Evolutionary conservation across 2,113 vertebrate genomes (phyloP).

Genomic region (Microtus montanus): DNA sequence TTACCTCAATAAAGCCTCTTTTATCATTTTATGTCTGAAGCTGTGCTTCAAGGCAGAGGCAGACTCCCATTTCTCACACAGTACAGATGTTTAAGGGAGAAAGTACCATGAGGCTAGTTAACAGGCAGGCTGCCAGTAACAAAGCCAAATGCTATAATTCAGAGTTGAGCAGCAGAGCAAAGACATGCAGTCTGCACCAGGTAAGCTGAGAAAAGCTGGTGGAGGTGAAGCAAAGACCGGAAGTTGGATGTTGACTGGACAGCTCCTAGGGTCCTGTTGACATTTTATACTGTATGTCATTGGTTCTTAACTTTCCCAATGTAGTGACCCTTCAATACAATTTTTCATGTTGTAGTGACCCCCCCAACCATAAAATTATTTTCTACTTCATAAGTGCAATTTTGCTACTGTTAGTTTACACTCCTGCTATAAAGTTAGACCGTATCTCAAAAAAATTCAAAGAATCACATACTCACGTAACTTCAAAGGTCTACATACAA

Average conservation of each 20-base stretch:
- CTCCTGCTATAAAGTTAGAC: background rate
- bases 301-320: background rate
- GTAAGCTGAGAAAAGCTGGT: background rate
- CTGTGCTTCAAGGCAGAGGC: constrained; percentile 13
- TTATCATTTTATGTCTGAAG: constrained; percentile 27
- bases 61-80: background rate
- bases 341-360: background rate
- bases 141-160: background rate
- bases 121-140: background rate
- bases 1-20: constrained; percentile 8
- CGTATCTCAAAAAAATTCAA: background rate
- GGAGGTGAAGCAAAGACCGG: background rate
- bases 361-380: background rate
- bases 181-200: background rate
- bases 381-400: background rate
- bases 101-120: background rate
- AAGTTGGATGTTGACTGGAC: background rate
- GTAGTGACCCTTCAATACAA: background rate
- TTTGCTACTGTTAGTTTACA: background rate
- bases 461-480: constrained; percentile 13
- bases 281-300: background rate
- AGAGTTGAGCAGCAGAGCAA: background rate
- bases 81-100: background rate
- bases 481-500: constrained; percentile 23
- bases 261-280: background rate